Percentiles rank a stretch among this genome's conserved stretches.
phyloP scores from a whole-genome alignment of 2,113 vertebrate species.

The Muntiacus muntjak region DNA sequence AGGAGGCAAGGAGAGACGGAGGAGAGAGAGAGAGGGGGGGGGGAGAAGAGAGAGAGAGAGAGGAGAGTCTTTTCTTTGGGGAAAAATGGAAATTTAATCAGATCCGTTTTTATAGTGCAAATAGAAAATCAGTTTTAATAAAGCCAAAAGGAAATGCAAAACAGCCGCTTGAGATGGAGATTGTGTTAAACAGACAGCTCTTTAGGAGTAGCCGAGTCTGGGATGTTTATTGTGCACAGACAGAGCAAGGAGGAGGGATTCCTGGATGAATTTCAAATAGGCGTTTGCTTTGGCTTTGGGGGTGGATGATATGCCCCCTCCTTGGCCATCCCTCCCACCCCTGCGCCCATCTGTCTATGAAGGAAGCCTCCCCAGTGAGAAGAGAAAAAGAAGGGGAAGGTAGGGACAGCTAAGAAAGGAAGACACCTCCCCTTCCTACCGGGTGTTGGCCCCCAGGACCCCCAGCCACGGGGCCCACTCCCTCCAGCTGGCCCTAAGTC shows the following conservation, averaged over 20 bases:
- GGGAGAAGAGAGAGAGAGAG: not conserved
- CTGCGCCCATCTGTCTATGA: not conserved
- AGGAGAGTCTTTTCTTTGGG: constrained; percentile 70
- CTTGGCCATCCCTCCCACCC: not conserved
- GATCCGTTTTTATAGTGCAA: constrained; percentile 84
- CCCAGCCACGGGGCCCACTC: fast-evolving
- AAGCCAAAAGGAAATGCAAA: constrained; percentile 85
- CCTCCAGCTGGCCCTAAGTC: not conserved
- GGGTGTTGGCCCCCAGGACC: not conserved
- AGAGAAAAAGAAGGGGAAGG: not conserved
- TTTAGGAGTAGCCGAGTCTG: constrained; percentile 68
- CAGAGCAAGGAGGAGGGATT: constrained; percentile 13
- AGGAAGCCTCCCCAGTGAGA: not conserved
- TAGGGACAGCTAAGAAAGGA: not conserved
- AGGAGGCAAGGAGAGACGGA: not conserved
- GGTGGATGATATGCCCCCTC: not conserved
- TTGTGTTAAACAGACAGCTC: constrained; percentile 79
- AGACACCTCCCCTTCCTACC: fast-evolving
- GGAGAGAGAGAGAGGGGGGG: not conserved
- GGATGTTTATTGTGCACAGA: constrained; percentile 57
- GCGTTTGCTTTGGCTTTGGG: not conserved
- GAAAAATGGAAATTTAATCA: constrained; percentile 87
- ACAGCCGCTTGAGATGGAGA: constrained; percentile 83
- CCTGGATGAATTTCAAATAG: constrained; percentile 33
- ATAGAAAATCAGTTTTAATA: constrained; percentile 88